Base-by-base conservation (phyloP, 2,113 vertebrate species). In the Polypterus senegalus region DNA sequence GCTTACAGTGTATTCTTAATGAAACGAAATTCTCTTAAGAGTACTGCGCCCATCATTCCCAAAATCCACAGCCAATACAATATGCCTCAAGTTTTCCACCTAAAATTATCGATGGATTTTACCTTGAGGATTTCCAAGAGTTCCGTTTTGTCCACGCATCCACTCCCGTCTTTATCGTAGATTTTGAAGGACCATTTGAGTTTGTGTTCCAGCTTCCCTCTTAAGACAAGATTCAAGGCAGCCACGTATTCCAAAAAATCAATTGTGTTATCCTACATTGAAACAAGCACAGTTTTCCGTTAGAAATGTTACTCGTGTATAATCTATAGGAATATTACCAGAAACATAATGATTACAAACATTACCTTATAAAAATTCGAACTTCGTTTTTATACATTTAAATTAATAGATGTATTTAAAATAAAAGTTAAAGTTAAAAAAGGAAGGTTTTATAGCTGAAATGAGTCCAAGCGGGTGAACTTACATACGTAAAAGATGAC, bases 201-300 rank as follows among this genome's bases (percentile, higher is more conserved):
- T 65, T 81, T 84, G 52, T 79, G 82, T 61, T 85, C 80, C 68
- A 83, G 65, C 65, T 83, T 74, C 49, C 83, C 83, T 4, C 86
- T 73, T 60, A 85, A 81, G 53, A 78, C 81, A 2, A 86, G 78
- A 67, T 87, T 87, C 57, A 86, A 69, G 4, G 81, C 75, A 0
- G 78, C 82, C 43, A 88, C 81, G 64, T 82, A 88, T 74, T 87
- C 82, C 1, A 88, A 74, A 69, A 87, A 85, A 65, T 85, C 85
- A 6, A 86, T 85, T 0, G 81, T 85, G 4, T 86, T 84, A 72
- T 86, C 84, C 84, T 86, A 60, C 59, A 72, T 74, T 10, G 54
- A 1, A 47, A 61, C 44, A 46, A 46, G 6, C 47, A 48, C 47
- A 48, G 6, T 27, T 27, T 27, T 27, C 27, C 27, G 27, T 27